Base-by-base conservation (phyloP, 92 coral and sea anemone genomes). In the Ricordea florida region DNA sequence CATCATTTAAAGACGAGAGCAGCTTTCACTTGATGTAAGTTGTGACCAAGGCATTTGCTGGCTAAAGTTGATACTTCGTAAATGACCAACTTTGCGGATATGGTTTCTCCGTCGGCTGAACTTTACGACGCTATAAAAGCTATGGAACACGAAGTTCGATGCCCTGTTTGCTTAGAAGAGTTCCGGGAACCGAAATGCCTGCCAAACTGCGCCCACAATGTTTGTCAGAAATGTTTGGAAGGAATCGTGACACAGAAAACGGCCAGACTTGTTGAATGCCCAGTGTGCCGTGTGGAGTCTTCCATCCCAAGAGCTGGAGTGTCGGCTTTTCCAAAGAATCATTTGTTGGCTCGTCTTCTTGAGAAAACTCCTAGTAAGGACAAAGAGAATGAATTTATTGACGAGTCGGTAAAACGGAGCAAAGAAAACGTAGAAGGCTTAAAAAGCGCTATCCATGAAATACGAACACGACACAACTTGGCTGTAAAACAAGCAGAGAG, bases 121-220 rank as follows among this genome's bases (percentile, higher is more conserved):
- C 76, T 69, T 1, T 55, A 69, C 25, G 64, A 55, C 16, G 62
- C 52, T 36, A 37, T 69, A 14, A 63, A 49, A 0, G 62, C 44
- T 1, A 55, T 72, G 1, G 69, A 56, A 30, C 64, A 83, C 49
- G 88, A 83, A 51, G 53, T 74, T 17, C 56, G 70, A 47, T 83
- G 88, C 33, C 88, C 88, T 11, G 73, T 83, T 31, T 83, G 88
- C 52, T 75, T 83, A 33, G 88, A 83, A 62, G 88, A 83, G 48
- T 83, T 74, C 73, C 56, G 66, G 38, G 83, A 83, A 25, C 88
- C 88, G 6, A 83, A 75, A 58, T 83, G 82, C 42, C 48, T 83
- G 27, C 88, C 88, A 53, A 75, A 75, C 29, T 83, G 88, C 20
- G 88, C 83, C 20, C 88, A 83, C 53, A 83, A 78, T 25, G 88